Evolutionary conservation across 2,797 vertebrate genomes (phyloP).

Genomic region (Thaleichthys pacificus): DNA sequence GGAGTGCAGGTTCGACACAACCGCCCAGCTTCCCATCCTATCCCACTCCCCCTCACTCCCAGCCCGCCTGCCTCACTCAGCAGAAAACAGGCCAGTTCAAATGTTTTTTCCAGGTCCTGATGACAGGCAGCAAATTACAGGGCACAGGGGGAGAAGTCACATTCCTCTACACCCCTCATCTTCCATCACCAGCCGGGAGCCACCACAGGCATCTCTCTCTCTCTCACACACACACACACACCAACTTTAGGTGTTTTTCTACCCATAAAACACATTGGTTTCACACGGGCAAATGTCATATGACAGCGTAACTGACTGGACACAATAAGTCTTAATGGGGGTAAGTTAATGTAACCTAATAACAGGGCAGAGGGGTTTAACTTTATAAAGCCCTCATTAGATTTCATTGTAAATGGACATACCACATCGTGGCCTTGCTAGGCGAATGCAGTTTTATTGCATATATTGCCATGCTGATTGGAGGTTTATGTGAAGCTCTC

Average conservation of each 20-base stretch:
- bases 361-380: slow-evolving; percentile 20
- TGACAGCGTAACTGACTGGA: slow-evolving; percentile 11
- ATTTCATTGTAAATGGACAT: slow-evolving; percentile 24
- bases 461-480: slow-evolving; percentile 16
- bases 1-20: background rate
- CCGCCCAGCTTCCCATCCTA: background rate
- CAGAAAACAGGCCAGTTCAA: slow-evolving; percentile 36
- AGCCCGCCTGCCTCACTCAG: slow-evolving; percentile 25
- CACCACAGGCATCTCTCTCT: slow-evolving; percentile 35
- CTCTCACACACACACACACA: slow-evolving; percentile 15
- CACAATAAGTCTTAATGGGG: slow-evolving; percentile 23
- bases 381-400: slow-evolving; percentile 18
- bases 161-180: slow-evolving; percentile 64
- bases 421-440: slow-evolving; percentile 3
- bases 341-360: slow-evolving; percentile 8
- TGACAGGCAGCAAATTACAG: slow-evolving; percentile 79
- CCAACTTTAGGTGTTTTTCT: background rate
- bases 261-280: background rate
- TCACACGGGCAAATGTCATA: slow-evolving; percentile 19
- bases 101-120: slow-evolving; percentile 67
- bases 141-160: slow-evolving; percentile 53
- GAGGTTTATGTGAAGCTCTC: background rate
- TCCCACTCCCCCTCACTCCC: background rate
- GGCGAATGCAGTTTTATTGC: background rate
- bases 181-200: slow-evolving; percentile 56